Evolutionary conservation across 2,797 vertebrate species (phyloP).

Genomic region (Anableps anableps): DNA sequence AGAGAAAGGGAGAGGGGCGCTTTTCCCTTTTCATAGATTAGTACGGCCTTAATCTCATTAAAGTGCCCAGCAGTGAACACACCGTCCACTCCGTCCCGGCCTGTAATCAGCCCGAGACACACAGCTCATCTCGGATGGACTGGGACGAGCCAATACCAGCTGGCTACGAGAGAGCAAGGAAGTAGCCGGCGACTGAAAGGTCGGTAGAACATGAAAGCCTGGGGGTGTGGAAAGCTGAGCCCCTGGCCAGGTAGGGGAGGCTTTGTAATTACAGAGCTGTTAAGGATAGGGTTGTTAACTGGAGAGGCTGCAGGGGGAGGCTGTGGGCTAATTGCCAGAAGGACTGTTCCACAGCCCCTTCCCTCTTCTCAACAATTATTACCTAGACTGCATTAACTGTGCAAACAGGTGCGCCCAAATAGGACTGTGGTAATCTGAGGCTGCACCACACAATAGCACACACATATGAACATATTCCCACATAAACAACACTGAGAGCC

Average conservation of each 20-base stretch:
- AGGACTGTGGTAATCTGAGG: conserved; percentile 88
- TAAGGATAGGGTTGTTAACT: conserved; percentile 95
- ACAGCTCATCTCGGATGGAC: conserved; percentile 77
- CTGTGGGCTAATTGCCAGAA: conserved; percentile 86
- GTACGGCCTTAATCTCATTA: conserved; percentile 82
- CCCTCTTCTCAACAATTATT: conserved; percentile 85
- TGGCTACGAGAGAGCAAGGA: conserved; percentile 60
- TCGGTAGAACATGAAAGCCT: conserved; percentile 73
- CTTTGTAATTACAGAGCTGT: conserved; percentile 92
- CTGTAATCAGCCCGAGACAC: conserved; percentile 82
- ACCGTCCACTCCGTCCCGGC: conserved; percentile 71
- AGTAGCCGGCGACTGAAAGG: conserved; percentile 55
- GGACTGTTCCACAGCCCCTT: conserved; percentile 83
- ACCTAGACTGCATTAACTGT: conserved; percentile 93
- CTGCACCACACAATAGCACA: conserved; percentile 45
- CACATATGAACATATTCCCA: conserved; percentile 21
- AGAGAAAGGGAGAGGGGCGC: conserved; percentile 56
- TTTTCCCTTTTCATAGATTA: conserved; percentile 83
- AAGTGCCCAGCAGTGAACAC: conserved; percentile 80
- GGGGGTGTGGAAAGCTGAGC: conserved; percentile 72
- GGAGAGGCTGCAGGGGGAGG: conserved; percentile 77
- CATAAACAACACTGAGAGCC: conserved; percentile 1
- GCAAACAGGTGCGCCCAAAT: conserved; percentile 97
- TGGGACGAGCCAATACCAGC: conserved; percentile 59
- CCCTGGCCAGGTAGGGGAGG: conserved; percentile 75